Evolutionary conservation across 1,140 invertebrate genomes (phyloP).

Genomic region (Chironomus striatipennis): DNA sequence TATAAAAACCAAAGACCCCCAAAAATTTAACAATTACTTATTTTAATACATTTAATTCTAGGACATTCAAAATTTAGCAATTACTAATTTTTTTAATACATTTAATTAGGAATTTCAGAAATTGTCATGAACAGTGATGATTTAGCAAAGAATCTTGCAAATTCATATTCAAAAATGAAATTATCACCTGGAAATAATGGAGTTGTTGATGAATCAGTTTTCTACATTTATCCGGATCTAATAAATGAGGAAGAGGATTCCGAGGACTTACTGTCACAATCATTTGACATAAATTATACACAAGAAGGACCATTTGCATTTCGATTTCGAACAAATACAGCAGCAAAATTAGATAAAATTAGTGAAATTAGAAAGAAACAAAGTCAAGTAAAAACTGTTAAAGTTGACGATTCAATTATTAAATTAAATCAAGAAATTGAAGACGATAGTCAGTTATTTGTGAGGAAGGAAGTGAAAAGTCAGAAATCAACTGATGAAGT

Average conservation of each 20-base stretch:
- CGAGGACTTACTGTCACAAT: constrained; percentile 52
- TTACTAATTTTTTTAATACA: constrained; percentile 25
- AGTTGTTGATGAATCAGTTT: constrained; percentile 51
- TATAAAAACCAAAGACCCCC: too few species aligned
- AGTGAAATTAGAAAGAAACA: constrained; percentile 74
- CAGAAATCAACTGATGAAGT: constrained; percentile 32
- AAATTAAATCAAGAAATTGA: constrained; percentile 33
- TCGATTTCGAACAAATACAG: constrained; percentile 75
- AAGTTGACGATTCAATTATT: constrained; percentile 58
- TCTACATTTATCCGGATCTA: constrained; percentile 61
- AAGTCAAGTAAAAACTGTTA: constrained; percentile 66
- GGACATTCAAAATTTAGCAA: not conserved
- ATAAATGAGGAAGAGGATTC: constrained; percentile 69
- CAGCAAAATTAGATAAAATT: constrained; percentile 80
- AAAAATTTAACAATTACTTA: too few species aligned
- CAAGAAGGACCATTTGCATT: constrained; percentile 60
- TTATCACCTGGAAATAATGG: constrained; percentile 26
- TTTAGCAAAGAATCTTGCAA: constrained; percentile 54
- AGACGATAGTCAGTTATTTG: constrained; percentile 60
- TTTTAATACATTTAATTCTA: too few species aligned
- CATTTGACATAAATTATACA: constrained; percentile 62
- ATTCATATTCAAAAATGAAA: not conserved
- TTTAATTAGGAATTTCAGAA: constrained; percentile 35
- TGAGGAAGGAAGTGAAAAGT: constrained; percentile 39
- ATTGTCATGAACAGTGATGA: constrained; percentile 69